Conservation (phyloP, 2,113 vertebrate species). For the Pluvianellus socialis region DNA sequence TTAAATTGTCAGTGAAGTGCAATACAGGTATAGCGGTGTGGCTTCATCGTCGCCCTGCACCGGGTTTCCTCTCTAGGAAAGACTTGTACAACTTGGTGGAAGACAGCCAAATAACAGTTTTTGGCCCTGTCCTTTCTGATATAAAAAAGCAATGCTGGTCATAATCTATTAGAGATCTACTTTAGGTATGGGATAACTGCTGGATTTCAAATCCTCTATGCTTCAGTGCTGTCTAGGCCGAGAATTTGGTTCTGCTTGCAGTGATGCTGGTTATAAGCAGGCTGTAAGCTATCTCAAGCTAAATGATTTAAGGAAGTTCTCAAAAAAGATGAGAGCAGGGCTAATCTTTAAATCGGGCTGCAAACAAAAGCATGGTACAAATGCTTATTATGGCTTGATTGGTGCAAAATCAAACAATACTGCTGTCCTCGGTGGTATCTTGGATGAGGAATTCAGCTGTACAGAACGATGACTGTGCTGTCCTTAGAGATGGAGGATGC, state of each 20-base stretch:
- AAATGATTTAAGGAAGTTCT: background rate
- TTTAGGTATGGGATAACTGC: background rate
- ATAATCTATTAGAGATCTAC: background rate
- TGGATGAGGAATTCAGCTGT: background rate
- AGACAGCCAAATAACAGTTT: background rate
- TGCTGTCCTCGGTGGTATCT: background rate
- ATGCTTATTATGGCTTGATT: background rate
- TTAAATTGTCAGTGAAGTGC: background rate
- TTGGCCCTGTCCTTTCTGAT: background rate
- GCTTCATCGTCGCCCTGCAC: background rate
- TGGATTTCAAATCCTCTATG: background rate
- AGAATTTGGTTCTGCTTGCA: background rate
- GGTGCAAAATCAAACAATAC: background rate
- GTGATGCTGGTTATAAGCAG: background rate
- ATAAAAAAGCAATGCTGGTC: background rate
- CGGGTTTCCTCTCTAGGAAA: background rate
- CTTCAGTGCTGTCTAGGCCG: background rate
- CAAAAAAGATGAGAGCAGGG: background rate
- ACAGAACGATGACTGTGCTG: accelerated
- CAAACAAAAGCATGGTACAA: background rate
- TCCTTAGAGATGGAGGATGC: background rate
- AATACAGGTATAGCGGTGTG: background rate
- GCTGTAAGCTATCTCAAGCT: background rate
- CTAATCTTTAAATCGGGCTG: background rate
- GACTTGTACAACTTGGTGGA: background rate